A percentile compares a stretch with the other conserved stretches of the same genome.
These are phyloP conservation scores for Thryonomys swinderianus DNA, from an alignment of 2,113 vertebrate genomes.

Conservation along the genomic window DNA sequence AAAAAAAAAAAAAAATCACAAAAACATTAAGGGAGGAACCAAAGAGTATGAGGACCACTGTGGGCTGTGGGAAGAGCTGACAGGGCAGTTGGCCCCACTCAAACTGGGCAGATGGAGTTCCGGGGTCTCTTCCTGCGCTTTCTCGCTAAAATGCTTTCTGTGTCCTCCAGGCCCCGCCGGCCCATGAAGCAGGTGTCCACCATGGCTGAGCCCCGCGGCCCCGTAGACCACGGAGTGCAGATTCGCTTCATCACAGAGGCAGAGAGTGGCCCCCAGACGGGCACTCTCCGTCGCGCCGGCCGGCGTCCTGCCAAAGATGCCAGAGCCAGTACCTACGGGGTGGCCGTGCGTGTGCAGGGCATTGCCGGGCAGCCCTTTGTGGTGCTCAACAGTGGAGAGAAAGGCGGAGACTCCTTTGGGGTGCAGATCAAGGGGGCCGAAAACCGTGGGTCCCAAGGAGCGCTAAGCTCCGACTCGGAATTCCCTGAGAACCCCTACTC, in stretches of 20 bases:
- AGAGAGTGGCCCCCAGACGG: slow-evolving; percentile 76
- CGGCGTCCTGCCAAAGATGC: slow-evolving; percentile 74
- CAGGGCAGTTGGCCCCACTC: no score
- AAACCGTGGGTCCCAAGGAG: slow-evolving; percentile 50
- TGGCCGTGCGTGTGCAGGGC: slow-evolving; percentile 95
- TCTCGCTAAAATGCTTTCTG: neutral
- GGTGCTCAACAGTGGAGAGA: slow-evolving; percentile 94
- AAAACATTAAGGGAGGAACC: neutral
- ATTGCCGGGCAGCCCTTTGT: slow-evolving; percentile 97
- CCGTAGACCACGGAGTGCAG: slow-evolving; percentile 94
- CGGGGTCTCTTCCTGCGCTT: neutral
- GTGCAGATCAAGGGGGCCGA: slow-evolving; percentile 87
- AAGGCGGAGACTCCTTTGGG: slow-evolving; percentile 94
- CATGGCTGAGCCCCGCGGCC: slow-evolving; percentile 85
- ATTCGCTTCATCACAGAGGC: slow-evolving; percentile 95
- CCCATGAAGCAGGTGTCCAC: slow-evolving; percentile 57
- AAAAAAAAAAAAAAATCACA: no score
- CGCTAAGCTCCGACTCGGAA: slow-evolving; percentile 78
- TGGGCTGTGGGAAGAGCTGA: neutral
- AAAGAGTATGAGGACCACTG: neutral
- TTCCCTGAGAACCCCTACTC: slow-evolving; percentile 83
- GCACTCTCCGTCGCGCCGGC: slow-evolving; percentile 66
- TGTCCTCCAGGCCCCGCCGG: slow-evolving; percentile 19
- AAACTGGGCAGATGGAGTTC: neutral
- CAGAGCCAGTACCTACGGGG: slow-evolving; percentile 90